Percentiles rank a stretch among this genome's conserved stretches.
Evolutionary conservation across 2,113 vertebrate genomes (phyloP).

Genomic region (Genyomyrus donnyi): DNA sequence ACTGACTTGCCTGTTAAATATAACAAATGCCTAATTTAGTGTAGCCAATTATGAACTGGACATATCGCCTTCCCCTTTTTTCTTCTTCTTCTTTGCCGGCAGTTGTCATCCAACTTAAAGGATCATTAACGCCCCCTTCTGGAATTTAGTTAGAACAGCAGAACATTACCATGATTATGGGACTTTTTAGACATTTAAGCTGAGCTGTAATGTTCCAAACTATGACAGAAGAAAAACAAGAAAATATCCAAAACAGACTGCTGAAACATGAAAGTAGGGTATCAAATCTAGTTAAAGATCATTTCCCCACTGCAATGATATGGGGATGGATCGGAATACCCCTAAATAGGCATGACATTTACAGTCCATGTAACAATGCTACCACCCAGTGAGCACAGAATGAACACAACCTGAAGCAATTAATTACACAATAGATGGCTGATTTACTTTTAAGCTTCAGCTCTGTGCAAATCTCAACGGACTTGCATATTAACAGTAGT

Average conservation of each 20-base stretch:
- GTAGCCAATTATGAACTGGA: not conserved
- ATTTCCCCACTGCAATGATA: not conserved
- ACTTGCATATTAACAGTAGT: not conserved
- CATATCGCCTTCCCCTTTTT: too few species aligned
- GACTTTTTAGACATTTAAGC: not conserved
- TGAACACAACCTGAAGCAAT: not conserved
- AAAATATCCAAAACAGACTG: not conserved
- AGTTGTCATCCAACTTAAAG: too few species aligned
- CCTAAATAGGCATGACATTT: not conserved
- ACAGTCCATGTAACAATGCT: not conserved
- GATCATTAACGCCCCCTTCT: too few species aligned
- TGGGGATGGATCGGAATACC: not conserved
- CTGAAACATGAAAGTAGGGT: not conserved
- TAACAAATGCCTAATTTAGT: not conserved
- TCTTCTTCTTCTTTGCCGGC: too few species aligned
- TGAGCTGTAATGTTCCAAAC: not conserved
- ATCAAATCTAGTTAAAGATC: not conserved
- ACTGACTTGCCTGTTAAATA: not conserved
- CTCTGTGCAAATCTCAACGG: not conserved
- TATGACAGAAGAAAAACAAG: not conserved
- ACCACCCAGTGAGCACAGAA: too few species aligned
- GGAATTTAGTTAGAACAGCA: too few species aligned
- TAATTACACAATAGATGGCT: not conserved
- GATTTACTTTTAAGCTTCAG: not conserved
- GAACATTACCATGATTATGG: not conserved